Evolutionary conservation across 1,140 invertebrate species (phyloP).

Genomic region (Melanaphis sacchari): DNA sequence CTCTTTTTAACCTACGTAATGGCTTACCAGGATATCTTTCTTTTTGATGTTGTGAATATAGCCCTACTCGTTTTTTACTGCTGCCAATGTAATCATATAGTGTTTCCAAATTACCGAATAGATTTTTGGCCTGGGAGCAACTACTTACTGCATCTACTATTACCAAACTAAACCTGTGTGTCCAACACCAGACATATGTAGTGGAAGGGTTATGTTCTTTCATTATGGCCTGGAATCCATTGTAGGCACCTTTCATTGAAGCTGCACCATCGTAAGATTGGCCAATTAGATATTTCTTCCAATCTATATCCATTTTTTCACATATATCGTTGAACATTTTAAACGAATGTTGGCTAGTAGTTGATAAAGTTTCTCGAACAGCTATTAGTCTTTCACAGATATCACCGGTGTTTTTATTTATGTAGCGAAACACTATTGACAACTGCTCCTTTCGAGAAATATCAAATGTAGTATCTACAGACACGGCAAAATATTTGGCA

Average conservation of each 20-base stretch:
- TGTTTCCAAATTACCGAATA: background rate
- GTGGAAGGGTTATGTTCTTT: background rate
- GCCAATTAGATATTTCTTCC: background rate
- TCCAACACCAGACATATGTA: slow-evolving; percentile 16
- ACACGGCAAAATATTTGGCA: background rate
- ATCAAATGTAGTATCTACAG: background rate
- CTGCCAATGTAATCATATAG: background rate
- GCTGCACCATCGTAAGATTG: background rate
- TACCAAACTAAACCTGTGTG: background rate
- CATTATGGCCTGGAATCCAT: no score
- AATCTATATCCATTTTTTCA: background rate
- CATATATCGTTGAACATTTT: background rate
- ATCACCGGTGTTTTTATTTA: background rate
- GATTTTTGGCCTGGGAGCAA: background rate
- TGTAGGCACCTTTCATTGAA: no score
- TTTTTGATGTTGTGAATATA: background rate
- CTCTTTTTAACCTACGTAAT: background rate
- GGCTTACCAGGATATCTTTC: background rate
- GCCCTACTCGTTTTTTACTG: background rate
- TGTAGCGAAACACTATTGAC: background rate
- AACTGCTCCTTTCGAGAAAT: background rate
- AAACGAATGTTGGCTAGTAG: background rate
- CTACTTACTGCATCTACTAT: background rate
- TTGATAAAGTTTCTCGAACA: background rate
- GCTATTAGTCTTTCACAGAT: background rate